phyloP scores from a whole-genome alignment of 2,888 invertebrate genomes.

The Cetonia aurata region DNA sequence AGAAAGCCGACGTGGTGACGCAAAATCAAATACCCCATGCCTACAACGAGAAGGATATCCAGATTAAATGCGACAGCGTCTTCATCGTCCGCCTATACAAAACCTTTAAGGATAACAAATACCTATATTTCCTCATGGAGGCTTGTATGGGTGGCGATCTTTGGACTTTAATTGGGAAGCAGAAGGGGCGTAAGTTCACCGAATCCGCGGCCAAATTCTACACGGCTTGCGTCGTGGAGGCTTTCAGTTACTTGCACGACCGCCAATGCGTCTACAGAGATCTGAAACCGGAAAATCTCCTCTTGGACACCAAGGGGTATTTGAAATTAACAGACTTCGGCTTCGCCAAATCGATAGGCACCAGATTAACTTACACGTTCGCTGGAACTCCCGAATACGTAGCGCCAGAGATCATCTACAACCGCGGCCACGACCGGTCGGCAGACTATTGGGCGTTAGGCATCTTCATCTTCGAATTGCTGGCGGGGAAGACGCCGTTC shows the following conservation, averaged over 20 bases:
- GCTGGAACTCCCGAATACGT: constrained; percentile 94
- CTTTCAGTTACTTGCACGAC: constrained; percentile 87
- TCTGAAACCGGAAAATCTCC: constrained; percentile 93
- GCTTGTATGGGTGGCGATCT: constrained; percentile 93
- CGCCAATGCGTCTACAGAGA: constrained; percentile 87
- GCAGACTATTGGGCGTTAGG: constrained; percentile 96
- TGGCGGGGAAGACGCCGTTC: constrained; percentile 90
- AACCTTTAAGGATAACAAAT: constrained; percentile 90
- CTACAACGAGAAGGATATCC: constrained; percentile 75
- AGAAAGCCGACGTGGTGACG: constrained; percentile 76
- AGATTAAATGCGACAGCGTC: constrained; percentile 58
- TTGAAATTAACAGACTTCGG: constrained; percentile 95
- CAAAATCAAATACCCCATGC: constrained; percentile 79
- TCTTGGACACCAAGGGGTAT: constrained; percentile 86
- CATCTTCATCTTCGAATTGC: constrained; percentile 85
- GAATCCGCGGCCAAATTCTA: constrained; percentile 87
- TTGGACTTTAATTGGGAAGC: constrained; percentile 89
- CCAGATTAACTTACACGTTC: constrained; percentile 91
- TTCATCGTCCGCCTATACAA: constrained; percentile 79
- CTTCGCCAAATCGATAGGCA: constrained; percentile 86
- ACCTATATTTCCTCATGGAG: constrained; percentile 94
- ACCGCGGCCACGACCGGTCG: constrained; percentile 83
- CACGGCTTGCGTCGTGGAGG: constrained; percentile 91
- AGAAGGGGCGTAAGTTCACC: constrained; percentile 73
- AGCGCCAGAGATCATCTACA: constrained; percentile 89